Percentiles rank a stretch among this genome's conserved stretches.
These are phyloP conservation scores for Sialis fuliginosa DNA, from an alignment of 2,888 invertebrate species.

Conservation along the genomic window DNA sequence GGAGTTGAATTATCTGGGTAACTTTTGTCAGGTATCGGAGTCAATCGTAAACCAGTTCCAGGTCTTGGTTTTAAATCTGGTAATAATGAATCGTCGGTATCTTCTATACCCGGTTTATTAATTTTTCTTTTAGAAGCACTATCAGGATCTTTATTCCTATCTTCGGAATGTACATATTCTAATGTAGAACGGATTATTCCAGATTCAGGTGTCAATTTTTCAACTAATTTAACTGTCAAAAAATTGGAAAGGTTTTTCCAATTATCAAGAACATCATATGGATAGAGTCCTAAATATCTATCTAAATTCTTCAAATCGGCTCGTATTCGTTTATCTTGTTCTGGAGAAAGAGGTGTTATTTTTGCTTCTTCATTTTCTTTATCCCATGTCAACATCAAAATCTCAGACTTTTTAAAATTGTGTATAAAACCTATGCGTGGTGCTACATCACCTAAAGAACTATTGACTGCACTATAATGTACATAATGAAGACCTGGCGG, in stretches of 20 bases:
- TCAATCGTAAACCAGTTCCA: conserved; percentile 68
- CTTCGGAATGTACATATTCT: conserved; percentile 55
- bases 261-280: conserved; percentile 70
- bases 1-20: conserved; percentile 67
- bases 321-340: conserved; percentile 44
- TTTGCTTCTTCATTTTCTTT: conserved; percentile 54
- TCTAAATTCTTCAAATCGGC: conserved; percentile 56
- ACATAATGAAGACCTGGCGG: conserved; percentile 92
- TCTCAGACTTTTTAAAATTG: conserved; percentile 62
- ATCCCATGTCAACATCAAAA: conserved; percentile 82
- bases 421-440: conserved; percentile 59
- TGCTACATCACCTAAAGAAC: conserved; percentile 40
- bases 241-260: conserved; percentile 66
- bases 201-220: conserved; percentile 47
- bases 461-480: conserved; percentile 60
- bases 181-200: conserved; percentile 67
- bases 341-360: conserved; percentile 40
- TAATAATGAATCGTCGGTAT: conserved; percentile 53
- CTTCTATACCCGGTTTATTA: conserved; percentile 31
- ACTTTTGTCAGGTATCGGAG: conserved; percentile 51
- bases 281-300: conserved; percentile 73
- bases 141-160: conserved; percentile 49
- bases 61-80: conserved; percentile 66
- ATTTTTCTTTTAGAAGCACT: conserved; percentile 21
- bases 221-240: conserved; percentile 40